Percentiles rank a stretch among this genome's conserved stretches.
These are phyloP conservation scores for Grantiella picta DNA, from an alignment of 2,113 vertebrate species.

Conservation along the genomic window DNA sequence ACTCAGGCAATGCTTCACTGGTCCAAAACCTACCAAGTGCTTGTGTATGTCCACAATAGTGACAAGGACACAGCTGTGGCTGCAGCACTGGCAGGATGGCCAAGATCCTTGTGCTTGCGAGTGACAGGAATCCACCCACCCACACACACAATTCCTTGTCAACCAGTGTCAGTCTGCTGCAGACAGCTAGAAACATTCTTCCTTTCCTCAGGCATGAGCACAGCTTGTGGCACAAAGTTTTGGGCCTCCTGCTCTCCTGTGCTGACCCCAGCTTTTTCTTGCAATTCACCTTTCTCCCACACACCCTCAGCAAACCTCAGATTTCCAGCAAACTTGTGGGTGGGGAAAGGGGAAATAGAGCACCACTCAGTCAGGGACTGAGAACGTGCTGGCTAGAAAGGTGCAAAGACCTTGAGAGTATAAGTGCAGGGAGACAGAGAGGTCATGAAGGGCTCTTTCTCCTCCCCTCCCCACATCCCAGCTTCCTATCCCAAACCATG, in stretches of 20 bases:
- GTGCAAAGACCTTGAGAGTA: neutral
- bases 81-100: neutral
- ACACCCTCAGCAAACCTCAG: neutral
- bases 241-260: neutral
- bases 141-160: neutral
- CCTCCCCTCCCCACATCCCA: neutral
- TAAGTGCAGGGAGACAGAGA: neutral
- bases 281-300: neutral
- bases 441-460: neutral
- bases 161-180: neutral
- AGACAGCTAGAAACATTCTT: neutral
- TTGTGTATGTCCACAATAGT: fast-evolving
- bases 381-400: neutral
- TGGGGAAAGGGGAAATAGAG: neutral
- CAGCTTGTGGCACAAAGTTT: neutral
- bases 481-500: neutral
- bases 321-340: neutral
- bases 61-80: neutral
- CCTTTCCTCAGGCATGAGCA: neutral
- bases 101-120: neutral
- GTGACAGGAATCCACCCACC: neutral
- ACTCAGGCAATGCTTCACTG: neutral
- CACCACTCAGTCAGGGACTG: neutral
- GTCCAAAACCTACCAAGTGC: neutral
- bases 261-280: neutral